Conservation (phyloP, 2,113 vertebrate genomes). For the Chaetodon auriga region DNA sequence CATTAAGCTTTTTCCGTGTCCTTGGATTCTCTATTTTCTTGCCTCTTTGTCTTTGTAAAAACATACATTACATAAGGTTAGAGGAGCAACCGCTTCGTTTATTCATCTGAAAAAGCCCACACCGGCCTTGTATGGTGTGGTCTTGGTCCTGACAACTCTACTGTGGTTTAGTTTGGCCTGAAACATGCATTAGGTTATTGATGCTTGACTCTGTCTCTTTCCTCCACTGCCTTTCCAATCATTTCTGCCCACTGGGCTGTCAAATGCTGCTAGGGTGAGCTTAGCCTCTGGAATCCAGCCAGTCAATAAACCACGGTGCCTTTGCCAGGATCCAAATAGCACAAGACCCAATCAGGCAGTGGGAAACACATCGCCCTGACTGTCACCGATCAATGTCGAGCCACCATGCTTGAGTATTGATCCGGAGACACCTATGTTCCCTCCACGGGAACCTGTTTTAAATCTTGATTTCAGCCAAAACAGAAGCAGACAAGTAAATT, state of each 20-base stretch:
- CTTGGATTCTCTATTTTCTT: constrained; percentile 1
- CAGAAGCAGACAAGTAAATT: constrained; percentile 28
- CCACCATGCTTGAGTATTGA: constrained; percentile 46
- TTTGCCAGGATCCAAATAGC: constrained; percentile 71
- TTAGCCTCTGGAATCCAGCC: constrained; percentile 72
- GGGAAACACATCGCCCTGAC: constrained; percentile 62
- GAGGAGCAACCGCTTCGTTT: constrained; percentile 15
- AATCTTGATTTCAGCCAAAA: constrained; percentile 28
- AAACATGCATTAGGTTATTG: constrained; percentile 65
- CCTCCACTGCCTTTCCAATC: constrained; percentile 73
- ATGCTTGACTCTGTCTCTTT: constrained; percentile 66
- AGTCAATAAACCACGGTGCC: constrained; percentile 72
- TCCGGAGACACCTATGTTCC: constrained; percentile 30
- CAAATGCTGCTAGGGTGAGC: constrained; percentile 66
- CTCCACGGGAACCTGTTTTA: neutral
- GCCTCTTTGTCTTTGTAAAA: constrained; percentile 2
- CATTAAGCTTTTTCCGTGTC: constrained; percentile 3
- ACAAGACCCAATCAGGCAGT: constrained; percentile 60
- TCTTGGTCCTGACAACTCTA: constrained; percentile 46
- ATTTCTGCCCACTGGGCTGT: constrained; percentile 73
- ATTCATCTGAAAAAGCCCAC: constrained; percentile 40
- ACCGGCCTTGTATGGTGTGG: constrained; percentile 28
- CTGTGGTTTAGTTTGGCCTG: constrained; percentile 58
- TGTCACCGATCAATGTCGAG: constrained; percentile 61
- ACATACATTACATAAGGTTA: constrained; percentile 36